Percentiles rank a stretch among this genome's conserved stretches.
Evolutionary conservation across 2,797 vertebrate genomes (phyloP).

Genomic region (Enteromius argenteus): DNA sequence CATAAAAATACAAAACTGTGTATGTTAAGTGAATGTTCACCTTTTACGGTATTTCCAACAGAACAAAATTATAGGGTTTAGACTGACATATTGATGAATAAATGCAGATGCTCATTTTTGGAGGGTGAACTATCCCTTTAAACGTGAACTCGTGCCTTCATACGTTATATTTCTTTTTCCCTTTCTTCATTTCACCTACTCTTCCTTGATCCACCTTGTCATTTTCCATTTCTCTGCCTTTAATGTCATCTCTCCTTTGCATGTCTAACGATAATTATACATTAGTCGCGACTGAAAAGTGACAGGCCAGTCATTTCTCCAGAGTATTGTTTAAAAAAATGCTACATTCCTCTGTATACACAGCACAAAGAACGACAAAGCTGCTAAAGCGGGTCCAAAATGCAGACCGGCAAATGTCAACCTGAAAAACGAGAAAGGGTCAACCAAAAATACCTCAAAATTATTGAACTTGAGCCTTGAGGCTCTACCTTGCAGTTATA

Average conservation of each 20-base stretch:
- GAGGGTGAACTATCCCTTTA: neutral
- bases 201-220: neutral
- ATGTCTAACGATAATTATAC: conserved; percentile 5
- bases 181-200: conserved; percentile 15
- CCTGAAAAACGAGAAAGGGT: conserved; percentile 1
- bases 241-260: conserved; percentile 5
- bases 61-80: neutral
- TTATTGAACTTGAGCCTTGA: conserved; percentile 6
- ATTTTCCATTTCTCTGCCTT: neutral
- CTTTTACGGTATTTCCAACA: neutral
- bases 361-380: conserved; percentile 1
- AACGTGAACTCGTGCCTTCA: neutral
- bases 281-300: conserved; percentile 1
- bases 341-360: neutral
- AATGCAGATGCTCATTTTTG: neutral
- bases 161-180: neutral
- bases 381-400: conserved; percentile 8
- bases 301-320: conserved; percentile 6
- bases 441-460: conserved; percentile 23
- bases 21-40: no score
- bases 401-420: neutral
- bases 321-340: neutral
- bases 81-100: neutral
- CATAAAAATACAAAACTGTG: neutral
- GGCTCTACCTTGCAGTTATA: neutral